Evolutionary conservation across 2,888 invertebrate species (phyloP).

Genomic region (Aethes cnicana): DNA sequence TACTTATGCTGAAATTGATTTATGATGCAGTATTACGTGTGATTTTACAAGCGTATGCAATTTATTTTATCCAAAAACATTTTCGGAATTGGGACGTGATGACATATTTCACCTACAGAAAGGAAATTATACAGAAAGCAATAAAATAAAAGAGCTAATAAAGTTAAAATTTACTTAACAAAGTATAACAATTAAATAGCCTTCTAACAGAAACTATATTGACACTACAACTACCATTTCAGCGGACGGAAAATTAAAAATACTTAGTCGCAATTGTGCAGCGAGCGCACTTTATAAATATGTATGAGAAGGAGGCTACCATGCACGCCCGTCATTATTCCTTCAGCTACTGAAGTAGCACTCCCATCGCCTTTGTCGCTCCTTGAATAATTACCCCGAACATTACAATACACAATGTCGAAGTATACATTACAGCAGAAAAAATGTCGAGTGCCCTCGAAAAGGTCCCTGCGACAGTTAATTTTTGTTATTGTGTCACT

Average conservation of each 20-base stretch:
- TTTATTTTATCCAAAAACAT: no score
- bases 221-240: constrained; percentile 12
- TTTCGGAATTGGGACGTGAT: no score
- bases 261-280: constrained; percentile 39
- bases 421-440: constrained; percentile 76
- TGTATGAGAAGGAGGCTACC: constrained; percentile 70
- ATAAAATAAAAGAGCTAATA: no score
- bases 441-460: constrained; percentile 61
- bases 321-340: constrained; percentile 68
- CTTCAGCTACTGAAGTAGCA: constrained; percentile 65
- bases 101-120: no score
- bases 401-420: constrained; percentile 59
- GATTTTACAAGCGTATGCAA: background rate
- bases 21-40: background rate
- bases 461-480: constrained; percentile 69
- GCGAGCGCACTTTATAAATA: constrained; percentile 63
- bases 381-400: constrained; percentile 77
- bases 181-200: no score
- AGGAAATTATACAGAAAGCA: no score
- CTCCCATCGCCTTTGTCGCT: constrained; percentile 73
- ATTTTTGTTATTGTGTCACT: constrained; percentile 72
- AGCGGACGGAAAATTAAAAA: constrained; percentile 27
- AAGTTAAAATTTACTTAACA: no score
- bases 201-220: no score
- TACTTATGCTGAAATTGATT: constrained; percentile 11